Evolutionary conservation across 2,888 invertebrate species (phyloP), one percentile per base, ranked within the genome.

Genomic region (Scaptomyza cyrtandrae): DNA sequence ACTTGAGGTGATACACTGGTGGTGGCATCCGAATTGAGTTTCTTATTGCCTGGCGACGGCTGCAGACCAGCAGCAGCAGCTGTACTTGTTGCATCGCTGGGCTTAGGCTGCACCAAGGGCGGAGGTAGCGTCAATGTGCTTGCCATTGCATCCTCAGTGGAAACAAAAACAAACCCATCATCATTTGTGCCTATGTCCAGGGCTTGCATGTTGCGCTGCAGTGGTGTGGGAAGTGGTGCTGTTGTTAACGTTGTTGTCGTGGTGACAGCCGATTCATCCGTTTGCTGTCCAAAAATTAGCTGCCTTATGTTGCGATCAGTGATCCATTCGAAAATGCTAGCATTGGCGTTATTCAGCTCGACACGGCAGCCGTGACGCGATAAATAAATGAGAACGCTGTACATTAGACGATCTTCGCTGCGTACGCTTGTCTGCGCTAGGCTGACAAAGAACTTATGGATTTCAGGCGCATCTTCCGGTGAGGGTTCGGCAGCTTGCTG

Each of bases 321-420:
- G 49, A 96, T 92, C 75, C 96, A 93, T 86, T 95, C 95, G 37
- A 96, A 91, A n/a, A 95, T 94, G n/a, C 94, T 94, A 67, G 95
- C 94, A 6, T 94, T 94, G 83, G 95, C 93, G 88, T 97, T 96
- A 66, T 94, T 93, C 7, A 93, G 92, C 61, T 94, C 94, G 19
- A 95, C 93, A 83, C 94, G 94, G 71, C 94, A 94, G 3, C 94
- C 95, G 80, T 94, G 93, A 76, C 94, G 94, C 6, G 95, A 94
- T 54, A 97, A 92, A 90, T 94, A 97, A 89, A 96, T 96, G 3
- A 95, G 94, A 55, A 97, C 94, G 13, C 96, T 94, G 71, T 95
- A 93, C 80, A 95, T 94, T 37, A 94, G 91, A 19, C 93, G 92
- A 86, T 93, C 93, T 72, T 94, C 94, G 16, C 91, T 86, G 6